Evolutionary conservation across 2,888 invertebrate genomes (phyloP), one percentile per base, ranked within the genome.

Genomic region (Cheiracanthium punctorium): DNA sequence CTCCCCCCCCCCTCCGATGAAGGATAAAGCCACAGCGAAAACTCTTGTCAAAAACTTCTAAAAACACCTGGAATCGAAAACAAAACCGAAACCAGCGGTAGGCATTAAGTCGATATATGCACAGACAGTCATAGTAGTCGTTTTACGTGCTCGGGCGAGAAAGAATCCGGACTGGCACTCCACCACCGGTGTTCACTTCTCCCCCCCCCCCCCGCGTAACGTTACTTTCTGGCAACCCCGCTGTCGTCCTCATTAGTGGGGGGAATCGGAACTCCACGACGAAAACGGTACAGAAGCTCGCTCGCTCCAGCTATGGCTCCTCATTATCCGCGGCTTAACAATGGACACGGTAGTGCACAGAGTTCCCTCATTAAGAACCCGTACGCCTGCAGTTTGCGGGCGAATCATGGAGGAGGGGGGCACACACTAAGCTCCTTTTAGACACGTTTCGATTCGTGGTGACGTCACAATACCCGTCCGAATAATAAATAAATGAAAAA

Each of bases 301-400:
- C 58, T 72, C 79, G 79, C 73, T n/a, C n/a, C n/a, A n/a, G n/a
- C n/a, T n/a, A n/a, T 73, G 73, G 73, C 67, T 74, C 84, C 84
- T 84, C 84, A 84, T 84, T 84, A 84, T 84, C 84, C 79, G 52
- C 67, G 74, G 73, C 84, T 84, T 84, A 84, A 84, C 84, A 84
- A 84, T 84, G 79, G 84, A 79, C 82, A 70, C 79, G 84, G 79
- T n/a, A n/a, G 52, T 33, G 77, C 58, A 43, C 77, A 32, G 67
- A 52, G 30, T 79, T 79, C 84, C 70, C 84, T 84, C 84, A 84
- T 84, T 84, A 84, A 84, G 84, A 82, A 77, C 82, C n/a, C 77
- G 77, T 82, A 82, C 65, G 84, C 84, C 79, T 71, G 77, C 69
- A 79, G 74, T 79, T 84, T 84, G 73, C 73, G n/a, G 77, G 84